Evolutionary conservation across 2,113 vertebrate species (phyloP).

Genomic region (Acrocephalus arundinaceus): DNA sequence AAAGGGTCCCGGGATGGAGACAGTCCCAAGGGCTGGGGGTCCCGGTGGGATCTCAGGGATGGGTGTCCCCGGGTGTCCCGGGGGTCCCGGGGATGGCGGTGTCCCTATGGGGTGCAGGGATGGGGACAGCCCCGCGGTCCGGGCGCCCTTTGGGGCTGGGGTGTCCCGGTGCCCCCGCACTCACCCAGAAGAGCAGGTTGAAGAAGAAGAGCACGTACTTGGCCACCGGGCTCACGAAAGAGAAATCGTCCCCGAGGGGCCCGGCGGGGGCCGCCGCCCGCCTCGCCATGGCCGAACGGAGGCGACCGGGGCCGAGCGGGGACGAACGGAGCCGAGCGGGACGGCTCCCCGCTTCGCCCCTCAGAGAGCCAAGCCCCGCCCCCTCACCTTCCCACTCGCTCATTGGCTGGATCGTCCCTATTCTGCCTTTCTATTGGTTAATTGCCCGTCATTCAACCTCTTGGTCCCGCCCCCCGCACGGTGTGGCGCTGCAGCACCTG

Average conservation of each 20-base stretch:
- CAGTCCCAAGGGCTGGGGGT: background rate
- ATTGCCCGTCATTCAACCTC: fast-evolving
- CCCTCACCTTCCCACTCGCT: fast-evolving
- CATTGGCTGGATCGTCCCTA: fast-evolving
- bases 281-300: conserved; percentile 15
- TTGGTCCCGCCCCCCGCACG: background rate
- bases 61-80: no score
- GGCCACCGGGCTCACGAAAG: conserved; percentile 83
- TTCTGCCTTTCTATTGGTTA: fast-evolving
- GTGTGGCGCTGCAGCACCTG: background rate
- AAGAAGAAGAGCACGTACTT: conserved; percentile 93
- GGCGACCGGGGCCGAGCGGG: background rate
- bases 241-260: conserved; percentile 75
- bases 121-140: background rate
- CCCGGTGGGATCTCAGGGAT: background rate
- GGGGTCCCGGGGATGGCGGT: background rate
- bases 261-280: background rate
- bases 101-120: no score
- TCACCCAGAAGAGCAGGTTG: conserved; percentile 94
- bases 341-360: background rate
- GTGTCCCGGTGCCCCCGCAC: conserved; percentile 3
- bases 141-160: background rate
- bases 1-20: no score
- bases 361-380: background rate
- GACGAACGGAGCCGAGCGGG: fast-evolving